These are phyloP conservation scores for Onchidella celtica DNA, from an alignment of 2,888 invertebrate species.

Conservation along the genomic window DNA sequence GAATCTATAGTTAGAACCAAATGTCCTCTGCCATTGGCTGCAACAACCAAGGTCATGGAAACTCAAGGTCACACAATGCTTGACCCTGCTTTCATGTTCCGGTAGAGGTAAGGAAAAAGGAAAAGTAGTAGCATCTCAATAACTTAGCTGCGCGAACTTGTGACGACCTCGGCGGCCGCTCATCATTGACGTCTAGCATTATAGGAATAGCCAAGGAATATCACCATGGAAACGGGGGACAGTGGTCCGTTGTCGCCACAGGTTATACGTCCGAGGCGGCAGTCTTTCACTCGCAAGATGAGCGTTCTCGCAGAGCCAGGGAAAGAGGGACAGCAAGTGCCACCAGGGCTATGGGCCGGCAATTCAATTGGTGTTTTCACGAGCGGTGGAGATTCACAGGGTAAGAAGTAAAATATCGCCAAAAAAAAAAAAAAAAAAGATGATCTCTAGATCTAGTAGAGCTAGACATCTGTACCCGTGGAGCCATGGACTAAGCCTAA, in stretches of 20 bases:
- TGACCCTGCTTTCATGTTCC: constrained; percentile 17
- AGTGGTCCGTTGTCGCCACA: not conserved
- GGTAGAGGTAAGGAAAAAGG: not conserved
- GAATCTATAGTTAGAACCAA: not conserved
- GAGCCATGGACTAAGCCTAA: too few relatives aligned
- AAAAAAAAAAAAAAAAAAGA: not conserved
- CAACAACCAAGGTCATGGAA: constrained; percentile 30
- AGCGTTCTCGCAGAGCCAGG: constrained; percentile 72
- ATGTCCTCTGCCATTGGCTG: constrained; percentile 13
- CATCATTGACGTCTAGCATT: not conserved
- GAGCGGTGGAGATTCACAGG: constrained; percentile 97
- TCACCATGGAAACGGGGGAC: constrained; percentile 7
- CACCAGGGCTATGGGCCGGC: constrained; percentile 84
- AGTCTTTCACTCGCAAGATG: constrained; percentile 57
- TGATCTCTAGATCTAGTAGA: not conserved
- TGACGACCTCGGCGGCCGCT: not conserved
- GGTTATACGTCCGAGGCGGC: not conserved
- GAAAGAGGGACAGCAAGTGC: constrained; percentile 79
- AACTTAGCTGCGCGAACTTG: not conserved
- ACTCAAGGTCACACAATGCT: constrained; percentile 28
- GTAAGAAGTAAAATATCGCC: too few relatives aligned
- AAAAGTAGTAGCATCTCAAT: not conserved
- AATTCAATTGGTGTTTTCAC: constrained; percentile 97
- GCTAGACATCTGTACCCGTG: too few relatives aligned
- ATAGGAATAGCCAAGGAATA: not conserved